Percentiles rank a stretch among this genome's conserved stretches.
Conservation (phyloP, 2,888 invertebrate species). For the Eupelmus urozonus region DNA sequence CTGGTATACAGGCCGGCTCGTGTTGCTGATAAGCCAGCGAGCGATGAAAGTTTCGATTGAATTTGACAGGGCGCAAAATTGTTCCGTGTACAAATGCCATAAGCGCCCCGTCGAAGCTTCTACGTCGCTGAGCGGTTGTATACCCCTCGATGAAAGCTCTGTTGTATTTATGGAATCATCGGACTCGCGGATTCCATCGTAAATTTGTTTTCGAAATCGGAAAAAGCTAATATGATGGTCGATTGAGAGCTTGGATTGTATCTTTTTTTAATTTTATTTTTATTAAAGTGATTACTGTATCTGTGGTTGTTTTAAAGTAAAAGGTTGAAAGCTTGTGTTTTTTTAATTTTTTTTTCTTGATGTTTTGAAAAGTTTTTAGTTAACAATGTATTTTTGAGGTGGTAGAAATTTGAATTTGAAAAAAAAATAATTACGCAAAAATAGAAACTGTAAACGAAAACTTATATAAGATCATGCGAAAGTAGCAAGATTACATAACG, state of each 20-base stretch:
- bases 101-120: conserved; percentile 32
- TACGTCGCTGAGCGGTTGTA: background rate
- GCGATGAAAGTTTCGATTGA: conserved; percentile 60
- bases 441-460: too few species aligned
- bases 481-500: too few species aligned
- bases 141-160: conserved; percentile 41
- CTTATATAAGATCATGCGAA: too few species aligned
- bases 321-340: too few species aligned
- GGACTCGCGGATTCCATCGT: background rate
- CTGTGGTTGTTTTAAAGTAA: background rate
- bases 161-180: conserved; percentile 49
- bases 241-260: conserved; percentile 15
- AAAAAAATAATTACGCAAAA: too few species aligned
- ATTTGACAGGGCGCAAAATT: conserved; percentile 60
- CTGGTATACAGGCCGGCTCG: conserved; percentile 15
- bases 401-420: too few species aligned
- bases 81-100: conserved; percentile 57
- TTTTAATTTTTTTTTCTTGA: too few species aligned
- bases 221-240: conserved; percentile 7
- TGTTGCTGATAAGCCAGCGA: conserved; percentile 55
- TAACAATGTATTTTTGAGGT: too few species aligned
- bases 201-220: conserved; percentile 7
- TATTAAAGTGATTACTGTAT: background rate
- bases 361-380: too few species aligned
- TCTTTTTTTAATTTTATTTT: background rate